A percentile compares a stretch with the other conserved stretches of the same genome.
phyloP scores from a whole-genome alignment of 2,888 invertebrate species.

The Cistogaster globosa region DNA sequence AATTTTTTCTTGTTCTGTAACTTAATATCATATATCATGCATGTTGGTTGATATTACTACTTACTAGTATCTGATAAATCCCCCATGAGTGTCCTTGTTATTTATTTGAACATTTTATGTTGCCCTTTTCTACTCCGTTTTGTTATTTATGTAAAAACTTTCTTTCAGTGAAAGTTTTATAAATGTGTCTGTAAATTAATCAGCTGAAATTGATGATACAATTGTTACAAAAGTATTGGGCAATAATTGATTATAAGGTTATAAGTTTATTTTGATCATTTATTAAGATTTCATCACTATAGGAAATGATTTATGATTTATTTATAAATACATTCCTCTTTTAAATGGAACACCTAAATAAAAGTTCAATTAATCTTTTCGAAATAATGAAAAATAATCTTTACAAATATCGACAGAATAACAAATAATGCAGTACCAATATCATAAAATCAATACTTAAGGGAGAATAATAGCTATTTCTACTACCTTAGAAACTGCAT shows the following conservation, averaged over 20 bases:
- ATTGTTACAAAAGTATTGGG: slow-evolving; percentile 43
- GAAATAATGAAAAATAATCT: too few species aligned
- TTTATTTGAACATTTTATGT: slow-evolving; percentile 73
- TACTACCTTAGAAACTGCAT: too few species aligned
- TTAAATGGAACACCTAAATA: too few species aligned
- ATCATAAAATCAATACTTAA: too few species aligned
- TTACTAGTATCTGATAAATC: slow-evolving; percentile 25
- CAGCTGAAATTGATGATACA: slow-evolving; percentile 60
- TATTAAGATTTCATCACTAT: slow-evolving; percentile 35
- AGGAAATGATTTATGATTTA: slow-evolving; percentile 38
- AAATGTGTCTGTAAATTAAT: slow-evolving; percentile 58
- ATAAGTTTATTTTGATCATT: slow-evolving; percentile 54
- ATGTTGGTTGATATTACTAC: slow-evolving; percentile 62
- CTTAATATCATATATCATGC: slow-evolving; percentile 72
- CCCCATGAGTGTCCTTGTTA: slow-evolving; percentile 72
- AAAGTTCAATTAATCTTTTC: too few species aligned
- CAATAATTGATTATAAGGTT: slow-evolving; percentile 65
- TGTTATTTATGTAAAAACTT: slow-evolving; percentile 53
- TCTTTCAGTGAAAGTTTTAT: slow-evolving; percentile 13
- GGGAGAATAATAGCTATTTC: too few species aligned
- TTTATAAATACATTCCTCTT: too few species aligned
- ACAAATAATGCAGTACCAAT: too few species aligned
- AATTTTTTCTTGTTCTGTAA: slow-evolving; percentile 27
- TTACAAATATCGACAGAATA: too few species aligned
- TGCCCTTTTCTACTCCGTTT: slow-evolving; percentile 26